Evolutionary conservation across 64 coral and sea anemone species (phyloP).

Genomic region (Porites australiensis): DNA sequence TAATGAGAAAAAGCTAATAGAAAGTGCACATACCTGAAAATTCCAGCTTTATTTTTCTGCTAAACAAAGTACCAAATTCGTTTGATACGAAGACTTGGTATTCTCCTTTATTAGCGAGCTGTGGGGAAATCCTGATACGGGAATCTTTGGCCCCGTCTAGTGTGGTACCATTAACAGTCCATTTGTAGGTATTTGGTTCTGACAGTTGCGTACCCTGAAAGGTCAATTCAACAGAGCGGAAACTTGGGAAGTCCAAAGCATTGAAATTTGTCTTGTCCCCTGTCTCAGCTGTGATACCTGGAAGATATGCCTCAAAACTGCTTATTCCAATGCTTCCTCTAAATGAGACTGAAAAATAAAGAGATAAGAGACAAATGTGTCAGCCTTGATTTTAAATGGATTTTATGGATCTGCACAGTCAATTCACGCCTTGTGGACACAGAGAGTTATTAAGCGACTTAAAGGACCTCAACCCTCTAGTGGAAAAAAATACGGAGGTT

Average conservation of each 20-base stretch:
- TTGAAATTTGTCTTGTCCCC: conserved; percentile 9
- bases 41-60: conserved; percentile 7
- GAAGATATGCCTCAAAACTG: not conserved
- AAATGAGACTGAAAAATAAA: conserved; percentile 23
- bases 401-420: too few species aligned
- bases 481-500: too few species aligned
- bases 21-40: conserved; percentile 9
- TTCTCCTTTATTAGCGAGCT: conserved; percentile 6
- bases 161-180: not conserved
- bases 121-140: not conserved
- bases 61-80: conserved; percentile 33
- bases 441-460: too few species aligned
- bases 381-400: too few species aligned
- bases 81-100: conserved; percentile 60
- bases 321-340: conserved; percentile 9
- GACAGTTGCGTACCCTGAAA: not conserved
- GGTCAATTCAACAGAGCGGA: not conserved
- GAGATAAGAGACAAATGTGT: not conserved
- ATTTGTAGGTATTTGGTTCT: not conserved
- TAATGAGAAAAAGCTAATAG: too few species aligned
- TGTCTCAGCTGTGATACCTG: not conserved
- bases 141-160: not conserved
- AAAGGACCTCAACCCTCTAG: too few species aligned
- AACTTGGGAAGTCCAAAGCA: not conserved
- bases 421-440: too few species aligned